Evolutionary conservation across 2,113 vertebrate genomes (phyloP).

Genomic region (Strix aluco): DNA sequence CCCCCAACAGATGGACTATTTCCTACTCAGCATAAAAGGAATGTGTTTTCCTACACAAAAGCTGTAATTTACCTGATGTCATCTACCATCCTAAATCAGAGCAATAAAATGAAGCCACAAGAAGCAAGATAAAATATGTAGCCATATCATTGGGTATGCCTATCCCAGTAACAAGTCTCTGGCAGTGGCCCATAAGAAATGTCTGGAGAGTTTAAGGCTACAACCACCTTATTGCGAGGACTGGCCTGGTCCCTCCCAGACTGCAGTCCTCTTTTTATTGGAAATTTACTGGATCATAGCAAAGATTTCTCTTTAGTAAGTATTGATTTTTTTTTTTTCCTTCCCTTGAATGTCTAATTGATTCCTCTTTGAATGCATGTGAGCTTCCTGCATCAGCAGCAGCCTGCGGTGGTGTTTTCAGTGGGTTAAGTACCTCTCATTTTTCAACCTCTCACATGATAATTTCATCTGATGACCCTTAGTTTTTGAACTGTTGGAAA

Average conservation of each 20-base stretch:
- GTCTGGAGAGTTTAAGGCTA: neutral
- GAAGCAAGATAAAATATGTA: neutral
- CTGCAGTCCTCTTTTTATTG: neutral
- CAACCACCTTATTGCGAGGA: neutral
- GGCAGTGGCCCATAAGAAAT: neutral
- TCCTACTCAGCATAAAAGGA: neutral
- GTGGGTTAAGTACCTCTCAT: neutral
- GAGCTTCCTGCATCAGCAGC: neutral
- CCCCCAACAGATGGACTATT: neutral
- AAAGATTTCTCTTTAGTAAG: neutral
- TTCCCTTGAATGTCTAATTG: neutral
- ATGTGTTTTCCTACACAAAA: neutral
- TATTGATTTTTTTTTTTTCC: neutral
- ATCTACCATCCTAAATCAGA: neutral
- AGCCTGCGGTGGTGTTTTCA: neutral
- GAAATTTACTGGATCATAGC: neutral
- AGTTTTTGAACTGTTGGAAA: neutral
- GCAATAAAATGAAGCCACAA: neutral
- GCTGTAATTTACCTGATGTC: neutral
- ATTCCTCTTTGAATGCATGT: neutral
- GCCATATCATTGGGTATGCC: neutral
- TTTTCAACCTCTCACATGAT: neutral
- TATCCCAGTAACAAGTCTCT: rapidly evolving
- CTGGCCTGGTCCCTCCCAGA: neutral
- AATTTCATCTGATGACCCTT: neutral